Conservation (phyloP, 2,888 invertebrate species). For the Mantis religiosa region DNA sequence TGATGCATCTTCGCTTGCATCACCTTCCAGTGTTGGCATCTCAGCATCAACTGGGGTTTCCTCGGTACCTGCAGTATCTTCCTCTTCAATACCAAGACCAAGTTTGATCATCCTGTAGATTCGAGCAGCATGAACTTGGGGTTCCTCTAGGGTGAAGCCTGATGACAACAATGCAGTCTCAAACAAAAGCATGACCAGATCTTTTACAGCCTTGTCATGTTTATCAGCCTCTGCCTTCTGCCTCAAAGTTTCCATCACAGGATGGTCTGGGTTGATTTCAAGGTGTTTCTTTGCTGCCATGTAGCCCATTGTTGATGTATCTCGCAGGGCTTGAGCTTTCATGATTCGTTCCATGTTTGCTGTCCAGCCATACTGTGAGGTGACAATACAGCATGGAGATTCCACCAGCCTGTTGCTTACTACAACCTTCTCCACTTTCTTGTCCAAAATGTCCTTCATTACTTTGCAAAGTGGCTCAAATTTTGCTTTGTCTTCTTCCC, state of each 20-base stretch:
- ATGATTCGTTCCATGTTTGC: constrained; percentile 99
- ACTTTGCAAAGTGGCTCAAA: constrained; percentile 78
- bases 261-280: constrained; percentile 95
- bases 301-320: constrained; percentile 98
- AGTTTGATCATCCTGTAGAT: constrained; percentile 99
- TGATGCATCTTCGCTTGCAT: constrained; percentile 76
- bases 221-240: constrained; percentile 93
- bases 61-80: constrained; percentile 72
- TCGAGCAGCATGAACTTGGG: constrained; percentile 87
- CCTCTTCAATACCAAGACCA: constrained; percentile 96
- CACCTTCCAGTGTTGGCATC: constrained; percentile 78
- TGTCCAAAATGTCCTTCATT: constrained; percentile 96
- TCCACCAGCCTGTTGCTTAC: constrained; percentile 95
- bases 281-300: constrained; percentile 99
- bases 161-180: constrained; percentile 95
- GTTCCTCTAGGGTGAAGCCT: constrained; percentile 94
- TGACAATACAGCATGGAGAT: constrained; percentile 98
- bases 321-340: constrained; percentile 97
- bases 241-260: constrained; percentile 85
- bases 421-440: constrained; percentile 96
- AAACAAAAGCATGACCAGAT: constrained; percentile 89
- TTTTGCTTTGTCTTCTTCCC: constrained; percentile 80
- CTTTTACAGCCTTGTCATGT: constrained; percentile 97
- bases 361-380: constrained; percentile 98
- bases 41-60: constrained; percentile 65